Conservation (phyloP, 2,797 vertebrate species). For the Pachyuromys duprasi region DNA sequence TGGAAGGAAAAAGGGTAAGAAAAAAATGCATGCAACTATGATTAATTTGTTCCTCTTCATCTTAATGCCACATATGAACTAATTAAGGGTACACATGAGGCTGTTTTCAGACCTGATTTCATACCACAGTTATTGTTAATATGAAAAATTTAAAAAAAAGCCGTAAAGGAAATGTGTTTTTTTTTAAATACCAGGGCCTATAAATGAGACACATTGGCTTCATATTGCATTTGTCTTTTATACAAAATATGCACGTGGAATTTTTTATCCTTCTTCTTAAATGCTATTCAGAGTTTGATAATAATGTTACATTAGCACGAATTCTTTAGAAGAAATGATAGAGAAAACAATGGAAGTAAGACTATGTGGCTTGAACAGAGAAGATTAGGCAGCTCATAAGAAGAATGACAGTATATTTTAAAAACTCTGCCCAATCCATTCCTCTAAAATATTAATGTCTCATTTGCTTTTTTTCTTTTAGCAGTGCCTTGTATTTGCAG, state of each 20-base stretch:
- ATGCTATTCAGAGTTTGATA: constrained; percentile 61
- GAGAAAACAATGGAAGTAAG: constrained; percentile 31
- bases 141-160: constrained; percentile 41
- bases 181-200: constrained; percentile 67
- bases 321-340: constrained; percentile 51
- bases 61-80: constrained; percentile 41
- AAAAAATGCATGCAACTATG: constrained; percentile 13
- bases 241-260: constrained; percentile 57
- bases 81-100: constrained; percentile 59
- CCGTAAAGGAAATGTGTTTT: constrained; percentile 61
- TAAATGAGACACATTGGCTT: constrained; percentile 41
- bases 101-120: constrained; percentile 76
- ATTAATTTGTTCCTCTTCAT: constrained; percentile 45
- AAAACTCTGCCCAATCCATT: constrained; percentile 51
- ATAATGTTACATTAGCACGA: constrained; percentile 69
- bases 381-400: constrained; percentile 69
- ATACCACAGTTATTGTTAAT: constrained; percentile 66
- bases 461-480: constrained; percentile 72
- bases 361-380: constrained; percentile 63
- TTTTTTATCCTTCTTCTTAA: constrained; percentile 68
- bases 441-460: constrained; percentile 74
- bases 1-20: not conserved
- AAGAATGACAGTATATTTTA: constrained; percentile 38
- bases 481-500: constrained; percentile 58
- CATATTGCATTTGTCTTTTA: constrained; percentile 62